Base-by-base conservation (phyloP, 1,140 invertebrate species). In the Heterodera carotae region DNA sequence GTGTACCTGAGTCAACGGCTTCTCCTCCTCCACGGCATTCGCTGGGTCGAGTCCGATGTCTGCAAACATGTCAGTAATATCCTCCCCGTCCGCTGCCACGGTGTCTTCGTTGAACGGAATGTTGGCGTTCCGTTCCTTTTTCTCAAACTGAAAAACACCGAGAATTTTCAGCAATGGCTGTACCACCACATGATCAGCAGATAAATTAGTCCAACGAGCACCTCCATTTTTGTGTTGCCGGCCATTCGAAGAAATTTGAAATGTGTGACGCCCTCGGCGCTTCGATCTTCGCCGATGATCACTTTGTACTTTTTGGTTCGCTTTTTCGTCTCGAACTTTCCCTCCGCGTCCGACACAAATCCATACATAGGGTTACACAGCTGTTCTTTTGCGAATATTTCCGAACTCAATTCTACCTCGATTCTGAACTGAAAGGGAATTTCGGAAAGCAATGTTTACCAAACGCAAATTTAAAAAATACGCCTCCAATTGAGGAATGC, bases 201-300 rank as follows among this genome's bases (percentile, higher is more conserved):
- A n/a, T n/a, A n/a, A n/a, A n/a, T n/a, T n/a, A n/a, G n/a, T n/a
- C n/a, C n/a, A 69, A 39, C 31, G 53, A 29, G 39, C 31, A 56
- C 39, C 69, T 48, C 48, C 59, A 71, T n/a, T 71, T 71, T 31
- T 22, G 43, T 33, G 29, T 48, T 48, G 48, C 59, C 59, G 33
- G 69, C 69, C 34, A 71, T 71, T 27, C 69, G 18, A 71, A 71
- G 48, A 18, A 71, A 71, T 71, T 71, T 71, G 59, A 71, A 71
- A 59, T 22, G 31, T n/a, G 69, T 48, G 22, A 18, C 31, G 29
- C 34, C 18, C 18, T 5, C 18, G 29, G 29, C 18, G 8, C 22
- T 71, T 48, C 69, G 59, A 43, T 22, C 59, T 56, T 56, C 48
- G 48, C 33, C 69, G 34, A 71, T 33, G 59, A 71, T 71, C 59